Base-by-base conservation (phyloP, 2,888 invertebrate species). In the Leuctra nigra region DNA sequence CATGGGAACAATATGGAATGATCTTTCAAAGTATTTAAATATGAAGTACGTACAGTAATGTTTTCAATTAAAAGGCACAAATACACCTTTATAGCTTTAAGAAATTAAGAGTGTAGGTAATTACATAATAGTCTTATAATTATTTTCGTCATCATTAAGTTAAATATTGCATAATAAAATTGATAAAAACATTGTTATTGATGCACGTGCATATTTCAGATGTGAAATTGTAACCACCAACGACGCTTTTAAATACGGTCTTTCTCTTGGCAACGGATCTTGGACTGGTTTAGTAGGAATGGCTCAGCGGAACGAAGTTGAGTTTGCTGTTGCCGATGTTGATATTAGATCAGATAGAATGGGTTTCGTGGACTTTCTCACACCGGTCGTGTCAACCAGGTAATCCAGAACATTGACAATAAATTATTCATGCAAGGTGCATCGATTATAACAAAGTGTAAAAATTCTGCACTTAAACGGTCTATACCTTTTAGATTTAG, bases 301-400 rank as follows among this genome's bases (percentile, higher is more conserved):
- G 66, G 58, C 71, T 18, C 55, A 62, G 0, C 61, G 62, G 0
- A 61, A 66, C 13, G 61, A 64, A 29, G 65, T 64, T 0, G 71
- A 71, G 54, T 59, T 72, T 2, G 68, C 67, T 1, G 71, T 70
- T 1, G 65, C 67, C 11, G 71, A 68, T 54, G 57, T 72, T 4
- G 65, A 68, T 50, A 70, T 72, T 68, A 70, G 69, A 0, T 54
- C 61, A 1, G 67, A 67, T 29, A 64, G 71, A 55, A 46, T 71
- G 20, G 63, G 67, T 0, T 64, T 61, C 11, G 58, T 71, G 1
- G 63, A 67, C 38, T 72, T 68, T 54, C 70, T 70, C 9, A 69
- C 68, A 1, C 70, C 72, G 1, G 62, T 72, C 9, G n/a, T 54
- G 22, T 44, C 53, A 11, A 52, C 56, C 4, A 58, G 56, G 58